Evolutionary conservation across 2,888 invertebrate species (phyloP), one percentile per base, ranked within the genome.

Genomic region (Drosophila differens): DNA sequence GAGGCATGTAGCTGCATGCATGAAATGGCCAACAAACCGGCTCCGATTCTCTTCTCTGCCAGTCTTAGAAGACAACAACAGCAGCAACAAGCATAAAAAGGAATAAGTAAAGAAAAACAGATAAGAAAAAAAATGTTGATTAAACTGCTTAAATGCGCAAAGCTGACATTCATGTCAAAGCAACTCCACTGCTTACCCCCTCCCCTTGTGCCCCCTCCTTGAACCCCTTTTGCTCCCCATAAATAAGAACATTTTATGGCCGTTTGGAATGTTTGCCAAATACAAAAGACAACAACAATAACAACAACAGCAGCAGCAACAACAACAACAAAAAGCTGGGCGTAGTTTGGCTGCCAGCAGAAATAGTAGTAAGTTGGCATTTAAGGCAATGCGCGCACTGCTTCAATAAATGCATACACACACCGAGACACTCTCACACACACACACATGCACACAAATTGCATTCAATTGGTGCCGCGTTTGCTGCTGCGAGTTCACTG

Each of bases 151-250:
- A 89, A 89, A 86, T 91, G 89, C 81, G 77, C 87, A 89, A 84
- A 91, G 90, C 89, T 89, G 89, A 89, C 89, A 89, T 91, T 91
- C 91, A 91, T 91, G 91, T 89, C 89, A 89, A 91, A 89, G 89
- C 90, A 85, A 85, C 78, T 79, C 70, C 74, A 63, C 65, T 68
- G 44, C 44, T 28, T 25, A 39, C 22, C 32, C 28, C 35, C 59
- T 55, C 47, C 28, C 33, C 28, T 25, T 22, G 25, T 25, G 37
- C 30, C n/a, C 12, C 33, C 41, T 19, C 33, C 54, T 22, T 44
- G 28, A 7, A 33, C 47, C 47, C 47, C 25, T 47, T 47, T 47
- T 47, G 47, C 47, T 47, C 47, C 22, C 14, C 47, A 84, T 84
- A 85, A 81, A 87, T 89, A 91, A 90, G 90, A 86, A 86, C 91